A percentile compares a stretch with the other conserved stretches of the same genome.
These are phyloP conservation scores for Achatina immaculata DNA, from an alignment of 1,140 invertebrate genomes.

Conservation along the genomic window DNA sequence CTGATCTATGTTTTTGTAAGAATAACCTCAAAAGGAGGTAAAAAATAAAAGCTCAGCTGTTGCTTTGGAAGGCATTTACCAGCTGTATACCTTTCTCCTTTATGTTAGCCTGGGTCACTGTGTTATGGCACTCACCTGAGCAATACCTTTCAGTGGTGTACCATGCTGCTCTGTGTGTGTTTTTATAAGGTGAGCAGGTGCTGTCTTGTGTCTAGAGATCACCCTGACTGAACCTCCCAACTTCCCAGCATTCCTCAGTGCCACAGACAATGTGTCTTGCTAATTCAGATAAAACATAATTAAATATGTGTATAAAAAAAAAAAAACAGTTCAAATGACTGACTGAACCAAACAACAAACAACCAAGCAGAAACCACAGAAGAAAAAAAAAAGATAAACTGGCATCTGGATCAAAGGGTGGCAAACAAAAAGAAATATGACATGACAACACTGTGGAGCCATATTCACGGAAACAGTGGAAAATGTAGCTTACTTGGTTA, in stretches of 20 bases:
- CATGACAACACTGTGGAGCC: no score
- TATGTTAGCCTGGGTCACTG: no score
- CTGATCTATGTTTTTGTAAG: no score
- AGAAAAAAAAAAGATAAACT: no score
- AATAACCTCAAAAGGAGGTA: no score
- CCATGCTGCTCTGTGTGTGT: neutral
- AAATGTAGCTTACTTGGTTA: no score
- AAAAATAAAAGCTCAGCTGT: no score
- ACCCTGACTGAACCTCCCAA: conserved; percentile 46
- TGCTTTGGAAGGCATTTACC: no score
- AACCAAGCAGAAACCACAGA: neutral
- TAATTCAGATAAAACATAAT: conserved; percentile 37
- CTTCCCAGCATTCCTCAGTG: conserved; percentile 44
- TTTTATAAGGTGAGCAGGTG: neutral
- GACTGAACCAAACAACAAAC: neutral
- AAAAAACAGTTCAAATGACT: neutral
- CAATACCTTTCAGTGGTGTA: conserved; percentile 25
- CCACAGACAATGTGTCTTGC: conserved; percentile 47
- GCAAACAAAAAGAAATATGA: no score
- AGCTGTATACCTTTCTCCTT: no score
- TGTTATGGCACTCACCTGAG: conserved; percentile 43
- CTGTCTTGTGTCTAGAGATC: conserved; percentile 29
- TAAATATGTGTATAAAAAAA: neutral
- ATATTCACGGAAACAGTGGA: no score
- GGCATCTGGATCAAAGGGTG: no score